These are phyloP conservation scores for Chaetodon trifascialis DNA, from an alignment of 2,113 vertebrate genomes.

Conservation along the genomic window DNA sequence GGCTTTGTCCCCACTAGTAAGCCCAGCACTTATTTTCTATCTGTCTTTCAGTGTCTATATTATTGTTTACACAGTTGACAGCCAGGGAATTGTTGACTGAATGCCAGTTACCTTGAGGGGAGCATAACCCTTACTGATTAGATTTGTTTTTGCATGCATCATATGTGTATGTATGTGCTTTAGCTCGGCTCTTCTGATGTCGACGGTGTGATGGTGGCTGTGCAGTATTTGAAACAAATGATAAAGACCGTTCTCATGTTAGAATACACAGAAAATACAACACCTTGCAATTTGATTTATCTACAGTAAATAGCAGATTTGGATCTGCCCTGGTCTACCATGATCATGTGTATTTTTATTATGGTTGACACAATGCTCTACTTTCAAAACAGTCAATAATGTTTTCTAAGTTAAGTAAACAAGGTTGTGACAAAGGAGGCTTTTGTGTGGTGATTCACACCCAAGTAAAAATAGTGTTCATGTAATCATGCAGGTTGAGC, in stretches of 20 bases:
- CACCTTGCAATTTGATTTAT: neutral
- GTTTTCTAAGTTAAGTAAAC: neutral
- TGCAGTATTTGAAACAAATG: neutral
- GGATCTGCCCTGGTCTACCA: no score
- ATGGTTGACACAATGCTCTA: neutral
- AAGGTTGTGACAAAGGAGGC: neutral
- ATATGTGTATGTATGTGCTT: neutral
- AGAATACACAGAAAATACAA: neutral
- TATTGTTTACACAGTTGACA: constrained; percentile 32
- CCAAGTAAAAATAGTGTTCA: neutral
- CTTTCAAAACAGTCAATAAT: neutral
- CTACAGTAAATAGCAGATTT: neutral
- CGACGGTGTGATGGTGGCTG: constrained; percentile 17
- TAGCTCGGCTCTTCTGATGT: neutral
- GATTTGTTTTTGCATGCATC: neutral
- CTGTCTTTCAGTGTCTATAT: constrained; percentile 5
- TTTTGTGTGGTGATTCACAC: neutral
- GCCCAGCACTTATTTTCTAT: constrained; percentile 4
- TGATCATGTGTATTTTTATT: neutral
- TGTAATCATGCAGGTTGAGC: neutral
- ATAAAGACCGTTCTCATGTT: neutral
- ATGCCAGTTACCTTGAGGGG: constrained; percentile 37
- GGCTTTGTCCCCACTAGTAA: constrained; percentile 12
- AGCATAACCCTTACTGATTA: neutral
- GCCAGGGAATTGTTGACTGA: constrained; percentile 22